phyloP scores from a whole-genome alignment of 2,113 vertebrate genomes.

The Trachemys scripta region DNA sequence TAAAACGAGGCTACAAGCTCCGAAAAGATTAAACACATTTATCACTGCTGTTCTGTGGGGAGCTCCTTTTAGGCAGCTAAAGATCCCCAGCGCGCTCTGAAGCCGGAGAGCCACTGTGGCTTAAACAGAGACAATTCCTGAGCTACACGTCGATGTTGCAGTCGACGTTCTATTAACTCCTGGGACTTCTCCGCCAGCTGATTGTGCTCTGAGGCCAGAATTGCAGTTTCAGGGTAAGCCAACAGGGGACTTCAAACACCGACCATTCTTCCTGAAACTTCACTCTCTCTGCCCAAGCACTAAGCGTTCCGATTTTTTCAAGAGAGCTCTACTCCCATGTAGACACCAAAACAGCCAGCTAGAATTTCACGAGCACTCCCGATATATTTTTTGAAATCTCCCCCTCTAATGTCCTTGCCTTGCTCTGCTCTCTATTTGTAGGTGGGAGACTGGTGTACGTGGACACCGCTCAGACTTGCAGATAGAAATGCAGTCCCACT shows the following conservation, averaged over 20 bases:
- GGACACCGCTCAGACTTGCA: background rate
- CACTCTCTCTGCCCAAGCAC: too few relatives aligned
- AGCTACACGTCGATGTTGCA: background rate
- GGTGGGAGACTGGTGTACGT: background rate
- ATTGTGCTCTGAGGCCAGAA: background rate
- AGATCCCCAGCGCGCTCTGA: background rate
- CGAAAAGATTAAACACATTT: constrained; percentile 72
- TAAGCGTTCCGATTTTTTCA: background rate
- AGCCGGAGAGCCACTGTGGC: background rate
- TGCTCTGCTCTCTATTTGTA: background rate
- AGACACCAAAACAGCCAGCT: background rate
- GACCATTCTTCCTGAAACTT: background rate
- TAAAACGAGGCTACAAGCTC: constrained; percentile 66
- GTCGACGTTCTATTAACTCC: background rate
- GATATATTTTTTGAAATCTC: background rate
- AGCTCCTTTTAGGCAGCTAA: constrained; percentile 28
- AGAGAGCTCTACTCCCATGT: background rate
- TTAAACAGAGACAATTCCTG: rapidly evolving
- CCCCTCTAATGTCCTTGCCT: background rate
- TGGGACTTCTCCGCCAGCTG: rapidly evolving
- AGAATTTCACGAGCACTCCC: too few relatives aligned
- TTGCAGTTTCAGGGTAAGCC: background rate
- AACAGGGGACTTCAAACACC: background rate
- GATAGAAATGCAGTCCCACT: background rate
- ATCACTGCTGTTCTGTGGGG: constrained; percentile 40